Evolutionary conservation across 2,797 vertebrate genomes (phyloP).

Genomic region (Rousettus madagascariensis): DNA sequence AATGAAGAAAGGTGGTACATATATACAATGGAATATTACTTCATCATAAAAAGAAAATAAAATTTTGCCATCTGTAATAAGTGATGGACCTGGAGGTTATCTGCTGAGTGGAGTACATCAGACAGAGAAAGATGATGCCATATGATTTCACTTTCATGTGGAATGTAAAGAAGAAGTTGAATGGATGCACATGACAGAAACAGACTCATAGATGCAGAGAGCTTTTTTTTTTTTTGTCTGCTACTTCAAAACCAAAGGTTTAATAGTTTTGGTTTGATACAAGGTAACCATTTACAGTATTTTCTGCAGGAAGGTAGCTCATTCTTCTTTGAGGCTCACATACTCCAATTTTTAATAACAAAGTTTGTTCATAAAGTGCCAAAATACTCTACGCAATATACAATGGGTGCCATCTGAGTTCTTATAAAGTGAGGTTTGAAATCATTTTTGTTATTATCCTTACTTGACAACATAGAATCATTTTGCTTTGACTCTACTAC

Average conservation of each 20-base stretch:
- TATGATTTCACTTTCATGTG: too few species aligned
- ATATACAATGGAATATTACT: too few species aligned
- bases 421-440: background rate
- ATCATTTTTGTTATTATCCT: background rate
- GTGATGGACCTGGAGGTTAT: too few species aligned
- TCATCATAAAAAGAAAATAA: too few species aligned
- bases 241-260: conserved; percentile 65
- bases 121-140: too few species aligned
- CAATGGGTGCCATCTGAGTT: background rate
- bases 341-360: background rate
- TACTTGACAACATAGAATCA: background rate
- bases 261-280: conserved; percentile 72
- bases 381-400: background rate
- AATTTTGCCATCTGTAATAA: too few species aligned
- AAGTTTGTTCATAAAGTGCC: background rate
- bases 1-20: too few species aligned
- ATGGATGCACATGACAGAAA: too few species aligned
- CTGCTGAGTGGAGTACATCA: too few species aligned
- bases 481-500: background rate
- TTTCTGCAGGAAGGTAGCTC: background rate
- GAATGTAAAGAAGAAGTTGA: too few species aligned
- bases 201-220: too few species aligned
- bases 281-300: conserved; percentile 53
- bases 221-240: too few species aligned
- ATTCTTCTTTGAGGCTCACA: background rate